Percentiles rank a stretch among this genome's conserved stretches.
phyloP scores from a whole-genome alignment of 2,113 vertebrate genomes.

The Psittacus erithacus region DNA sequence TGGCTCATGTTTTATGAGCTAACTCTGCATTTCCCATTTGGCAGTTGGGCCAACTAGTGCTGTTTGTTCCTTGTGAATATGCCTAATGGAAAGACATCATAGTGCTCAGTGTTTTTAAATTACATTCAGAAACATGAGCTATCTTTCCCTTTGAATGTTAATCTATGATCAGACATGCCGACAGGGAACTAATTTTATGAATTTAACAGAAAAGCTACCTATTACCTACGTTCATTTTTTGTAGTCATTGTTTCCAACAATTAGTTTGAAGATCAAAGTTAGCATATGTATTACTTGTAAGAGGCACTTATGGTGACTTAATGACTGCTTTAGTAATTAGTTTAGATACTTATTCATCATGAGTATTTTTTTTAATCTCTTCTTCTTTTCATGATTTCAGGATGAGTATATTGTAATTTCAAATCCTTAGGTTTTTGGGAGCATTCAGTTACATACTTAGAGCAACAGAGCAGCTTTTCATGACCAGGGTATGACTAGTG shows the following conservation, averaged over 20 bases:
- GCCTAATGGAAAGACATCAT: slow-evolving; percentile 50
- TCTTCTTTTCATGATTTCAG: background rate
- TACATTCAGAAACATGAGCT: slow-evolving; percentile 71
- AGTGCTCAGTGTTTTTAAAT: slow-evolving; percentile 72
- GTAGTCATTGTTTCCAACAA: background rate
- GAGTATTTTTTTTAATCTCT: background rate
- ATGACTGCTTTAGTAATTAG: background rate
- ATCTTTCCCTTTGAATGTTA: slow-evolving; percentile 73
- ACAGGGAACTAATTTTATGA: background rate
- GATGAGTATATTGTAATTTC: background rate
- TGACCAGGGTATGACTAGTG: background rate
- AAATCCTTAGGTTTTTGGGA: background rate
- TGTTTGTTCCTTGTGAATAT: slow-evolving; percentile 74
- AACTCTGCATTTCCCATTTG: background rate
- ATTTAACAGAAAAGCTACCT: background rate
- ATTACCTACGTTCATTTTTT: background rate
- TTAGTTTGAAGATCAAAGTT: background rate
- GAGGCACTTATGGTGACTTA: background rate
- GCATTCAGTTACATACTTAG: background rate
- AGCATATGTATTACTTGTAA: background rate
- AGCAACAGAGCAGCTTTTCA: background rate
- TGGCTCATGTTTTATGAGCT: background rate
- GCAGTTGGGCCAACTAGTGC: slow-evolving; percentile 59
- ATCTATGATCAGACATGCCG: background rate
- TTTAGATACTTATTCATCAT: background rate